Conservation (phyloP, 2,113 vertebrate species). For the Malurus cyaneus region DNA sequence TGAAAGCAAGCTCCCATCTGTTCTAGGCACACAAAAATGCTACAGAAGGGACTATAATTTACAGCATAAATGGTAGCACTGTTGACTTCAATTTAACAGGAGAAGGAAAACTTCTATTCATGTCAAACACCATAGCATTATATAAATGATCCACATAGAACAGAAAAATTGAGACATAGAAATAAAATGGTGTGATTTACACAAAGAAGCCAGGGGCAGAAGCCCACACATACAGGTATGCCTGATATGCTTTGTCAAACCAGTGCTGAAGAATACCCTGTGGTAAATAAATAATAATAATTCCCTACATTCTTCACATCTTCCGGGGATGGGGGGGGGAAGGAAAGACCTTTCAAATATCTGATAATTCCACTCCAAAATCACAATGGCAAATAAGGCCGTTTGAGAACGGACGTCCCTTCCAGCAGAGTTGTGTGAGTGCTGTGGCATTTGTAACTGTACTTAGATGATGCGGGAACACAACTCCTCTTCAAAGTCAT, state of each 20-base stretch:
- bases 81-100: constrained; percentile 15
- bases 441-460: neutral
- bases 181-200: neutral
- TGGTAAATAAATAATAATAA: neutral
- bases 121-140: constrained; percentile 2
- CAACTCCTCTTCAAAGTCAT: neutral
- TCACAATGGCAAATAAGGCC: neutral
- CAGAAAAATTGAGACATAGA: neutral
- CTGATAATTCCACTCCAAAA: neutral
- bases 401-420: neutral
- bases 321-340: accelerated
- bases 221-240: neutral
- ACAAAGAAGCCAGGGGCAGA: neutral
- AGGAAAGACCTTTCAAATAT: neutral
- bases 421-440: neutral
- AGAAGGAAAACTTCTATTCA: neutral
- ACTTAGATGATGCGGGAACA: neutral
- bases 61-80: neutral
- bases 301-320: neutral
- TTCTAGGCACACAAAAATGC: neutral
- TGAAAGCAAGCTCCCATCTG: constrained; percentile 27
- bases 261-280: neutral
- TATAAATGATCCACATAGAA: neutral
- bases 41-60: constrained; percentile 15
- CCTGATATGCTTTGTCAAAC: neutral